Evolutionary conservation across 1,140 invertebrate species (phyloP), one percentile per base, ranked within the genome.

Genomic region (Heliconius himera): DNA sequence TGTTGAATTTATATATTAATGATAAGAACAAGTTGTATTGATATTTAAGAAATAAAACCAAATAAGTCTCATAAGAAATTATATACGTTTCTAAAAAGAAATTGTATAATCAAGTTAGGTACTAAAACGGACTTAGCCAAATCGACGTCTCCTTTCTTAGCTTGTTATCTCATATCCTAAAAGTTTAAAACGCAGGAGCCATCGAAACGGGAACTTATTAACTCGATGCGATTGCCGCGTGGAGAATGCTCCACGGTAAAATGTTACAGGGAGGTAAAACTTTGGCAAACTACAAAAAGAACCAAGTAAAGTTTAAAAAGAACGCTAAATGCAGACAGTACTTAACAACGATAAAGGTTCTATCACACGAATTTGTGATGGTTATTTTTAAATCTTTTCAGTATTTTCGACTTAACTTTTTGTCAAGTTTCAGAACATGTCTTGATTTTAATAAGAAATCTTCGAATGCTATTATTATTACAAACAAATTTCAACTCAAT

Each of bases 141-240:
- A 92, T 93, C 89, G 88, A 89, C 86, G 86, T 89, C 87, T 89
- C 86, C 87, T 90, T 92, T 92, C 91, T 91, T 89, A 92, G 88
- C 91, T 93, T 93, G 91, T 94, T 94, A 94, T 94, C 93, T 94
- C 89, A 92, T 93, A 92, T 93, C 93, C 93, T 88, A 93, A 93
- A 94, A 94, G 92, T 94, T 94, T 93, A 92, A 93, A 94, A 93
- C 89, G 91, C 86, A 91, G 86, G 84, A 91, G 93, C 93, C 87
- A 94, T 94, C 89, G 89, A 88, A 92, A 92, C 91, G 85, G 88
- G 86, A 94, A 94, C 93, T 94, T 94, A 94, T 94, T 94, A 94
- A 93, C 93, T 93, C 89, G 91, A 93, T 90, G 92, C 88, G 93
- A 94, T 93, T 91, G 91, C 88, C 87, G 84, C 85, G 89, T 87